Base-by-base conservation (phyloP, 2,888 invertebrate genomes). In the Gonocerus acuteangulatus region DNA sequence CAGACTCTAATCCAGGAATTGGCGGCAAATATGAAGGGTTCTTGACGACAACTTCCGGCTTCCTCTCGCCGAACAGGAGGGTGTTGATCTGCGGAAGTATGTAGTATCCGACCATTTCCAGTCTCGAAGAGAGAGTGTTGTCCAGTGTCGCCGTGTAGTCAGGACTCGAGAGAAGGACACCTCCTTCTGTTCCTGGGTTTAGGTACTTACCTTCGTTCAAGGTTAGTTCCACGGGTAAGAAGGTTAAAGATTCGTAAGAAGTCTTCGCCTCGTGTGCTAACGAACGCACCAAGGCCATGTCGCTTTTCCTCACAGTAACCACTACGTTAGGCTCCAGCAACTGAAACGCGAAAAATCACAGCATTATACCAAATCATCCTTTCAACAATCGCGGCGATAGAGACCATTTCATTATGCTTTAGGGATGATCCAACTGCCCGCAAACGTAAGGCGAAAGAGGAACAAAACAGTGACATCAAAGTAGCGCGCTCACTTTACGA, bases 61-160 rank as follows among this genome's bases (percentile, higher is more conserved):
- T 42, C 15, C 16, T 54, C 1, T 6, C 22, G 11, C 62, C 64
- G 51, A 62, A 64, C 1, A 64, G 32, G 27, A 51, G 22, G 9
- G 56, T 34, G 13, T 54, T 54, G 6, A 64, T 57, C 36, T 48
- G n/a, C 6, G 64, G 64, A 48, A 62, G 32, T 15, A 64, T 23
- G 9, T 52, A n/a, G n/a, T 21, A 32, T 21, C 15, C 16, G 11
- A 62, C 48, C 32, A 56, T 48, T 1, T 51, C 48, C 0, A 64
- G 42, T 32, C 62, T 60, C n/a, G 62, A 51, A 15, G 54, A 51
- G 18, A 64, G 48, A 23, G 62, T 62, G 22, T 62, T 64, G 27
- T 64, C 60, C 36, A 64, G 13, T 15, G 36, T 47, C 1, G 60
- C 22, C 6, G 42, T 39, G n/a, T 51, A 11, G 16, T 52, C 39